phyloP scores from a whole-genome alignment of 2,113 vertebrate genomes.

The Channa argus region DNA sequence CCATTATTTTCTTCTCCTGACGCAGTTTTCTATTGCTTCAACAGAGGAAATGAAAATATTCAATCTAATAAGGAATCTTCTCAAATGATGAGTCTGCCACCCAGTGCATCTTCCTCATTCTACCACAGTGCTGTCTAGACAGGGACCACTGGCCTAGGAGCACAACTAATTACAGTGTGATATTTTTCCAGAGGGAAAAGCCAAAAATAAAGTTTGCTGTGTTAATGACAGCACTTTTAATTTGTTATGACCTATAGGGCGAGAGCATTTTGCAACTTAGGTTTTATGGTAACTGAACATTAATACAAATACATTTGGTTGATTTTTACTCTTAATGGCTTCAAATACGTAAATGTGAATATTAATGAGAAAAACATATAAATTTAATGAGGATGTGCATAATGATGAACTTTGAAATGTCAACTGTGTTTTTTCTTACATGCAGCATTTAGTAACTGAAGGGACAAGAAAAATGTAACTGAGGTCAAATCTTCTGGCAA shows the following conservation, averaged over 20 bases:
- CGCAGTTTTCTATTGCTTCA: constrained; percentile 35
- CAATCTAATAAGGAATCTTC: constrained; percentile 65
- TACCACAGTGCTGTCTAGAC: constrained; percentile 34
- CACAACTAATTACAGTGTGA: constrained; percentile 65
- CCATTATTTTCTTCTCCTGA: neutral
- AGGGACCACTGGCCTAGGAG: constrained; percentile 49
- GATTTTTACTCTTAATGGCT: constrained; percentile 52
- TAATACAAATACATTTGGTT: constrained; percentile 43
- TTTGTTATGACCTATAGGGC: constrained; percentile 70
- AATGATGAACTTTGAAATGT: constrained; percentile 27
- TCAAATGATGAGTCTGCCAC: constrained; percentile 56
- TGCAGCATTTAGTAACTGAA: no score
- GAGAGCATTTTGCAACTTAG: constrained; percentile 35
- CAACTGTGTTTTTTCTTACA: constrained; percentile 24
- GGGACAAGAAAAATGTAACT: no score
- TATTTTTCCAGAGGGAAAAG: constrained; percentile 62
- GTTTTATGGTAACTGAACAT: constrained; percentile 50
- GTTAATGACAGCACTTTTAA: constrained; percentile 62
- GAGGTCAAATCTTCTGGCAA: no score
- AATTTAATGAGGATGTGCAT: constrained; percentile 22
- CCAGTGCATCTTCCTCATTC: constrained; percentile 39
- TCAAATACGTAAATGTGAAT: constrained; percentile 37
- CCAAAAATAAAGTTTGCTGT: constrained; percentile 57
- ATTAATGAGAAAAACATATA: constrained; percentile 37
- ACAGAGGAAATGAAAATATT: constrained; percentile 71